These are phyloP conservation scores for Papilio helenus DNA, from an alignment of 1,140 invertebrate species.

Conservation along the genomic window DNA sequence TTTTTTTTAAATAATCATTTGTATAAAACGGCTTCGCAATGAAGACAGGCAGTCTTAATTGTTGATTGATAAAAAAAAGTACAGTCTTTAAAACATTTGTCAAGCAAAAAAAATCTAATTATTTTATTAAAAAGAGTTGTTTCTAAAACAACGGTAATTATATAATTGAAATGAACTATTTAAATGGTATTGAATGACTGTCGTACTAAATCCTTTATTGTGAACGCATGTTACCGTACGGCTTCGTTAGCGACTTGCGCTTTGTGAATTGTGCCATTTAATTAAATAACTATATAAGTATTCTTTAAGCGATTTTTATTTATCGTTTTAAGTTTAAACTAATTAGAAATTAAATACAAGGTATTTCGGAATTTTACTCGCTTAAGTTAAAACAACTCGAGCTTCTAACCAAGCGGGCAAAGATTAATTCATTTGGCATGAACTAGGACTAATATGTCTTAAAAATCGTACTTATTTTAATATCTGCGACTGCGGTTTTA, in stretches of 20 bases:
- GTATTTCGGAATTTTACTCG: too few species aligned
- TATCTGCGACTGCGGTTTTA: neutral
- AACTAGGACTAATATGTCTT: neutral
- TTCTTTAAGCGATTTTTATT: neutral
- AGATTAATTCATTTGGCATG: too few species aligned
- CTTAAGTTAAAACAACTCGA: too few species aligned
- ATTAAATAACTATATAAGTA: neutral
- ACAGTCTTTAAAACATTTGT: too few species aligned
- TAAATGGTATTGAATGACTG: neutral
- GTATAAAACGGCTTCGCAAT: too few species aligned
- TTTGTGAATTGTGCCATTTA: constrained; percentile 13
- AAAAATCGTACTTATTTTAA: neutral
- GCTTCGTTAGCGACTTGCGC: constrained; percentile 3
- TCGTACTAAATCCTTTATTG: constrained; percentile 4
- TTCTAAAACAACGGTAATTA: neutral
- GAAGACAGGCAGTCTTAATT: too few species aligned
- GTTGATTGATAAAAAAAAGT: too few species aligned
- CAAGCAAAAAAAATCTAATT: too few species aligned
- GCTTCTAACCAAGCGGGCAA: too few species aligned
- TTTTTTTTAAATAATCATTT: too few species aligned
- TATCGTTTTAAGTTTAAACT: too few species aligned
- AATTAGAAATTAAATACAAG: too few species aligned
- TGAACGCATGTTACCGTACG: constrained; percentile 2
- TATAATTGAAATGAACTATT: neutral
- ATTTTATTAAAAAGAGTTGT: neutral